A percentile compares a stretch with the other conserved stretches of the same genome.
Evolutionary conservation across 2,888 invertebrate species (phyloP).

Genomic region (Chromoteleia sp.): DNA sequence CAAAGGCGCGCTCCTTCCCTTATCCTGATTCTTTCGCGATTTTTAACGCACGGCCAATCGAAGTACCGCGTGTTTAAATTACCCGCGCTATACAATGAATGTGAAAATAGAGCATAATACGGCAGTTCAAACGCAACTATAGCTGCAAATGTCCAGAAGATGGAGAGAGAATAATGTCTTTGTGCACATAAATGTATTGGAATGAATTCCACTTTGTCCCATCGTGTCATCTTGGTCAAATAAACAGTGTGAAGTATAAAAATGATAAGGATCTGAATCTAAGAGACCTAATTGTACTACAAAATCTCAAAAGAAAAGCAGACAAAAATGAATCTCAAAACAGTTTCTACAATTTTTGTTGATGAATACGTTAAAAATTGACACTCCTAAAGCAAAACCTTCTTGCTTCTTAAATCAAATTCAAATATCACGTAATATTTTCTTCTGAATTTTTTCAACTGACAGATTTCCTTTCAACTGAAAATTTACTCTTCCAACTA

Average conservation of each 20-base stretch:
- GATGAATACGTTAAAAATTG: too few relatives aligned
- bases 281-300: too few relatives aligned
- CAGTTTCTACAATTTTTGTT: too few relatives aligned
- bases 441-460: not conserved
- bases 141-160: not conserved
- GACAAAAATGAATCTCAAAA: too few relatives aligned
- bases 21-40: slow-evolving; percentile 7
- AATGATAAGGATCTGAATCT: too few relatives aligned
- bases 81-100: slow-evolving; percentile 26
- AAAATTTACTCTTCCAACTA: not conserved
- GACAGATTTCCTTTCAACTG: not conserved
- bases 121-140: not conserved
- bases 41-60: slow-evolving; percentile 40
- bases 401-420: not conserved
- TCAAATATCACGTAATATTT: not conserved
- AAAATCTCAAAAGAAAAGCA: too few relatives aligned
- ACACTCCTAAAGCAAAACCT: too few relatives aligned
- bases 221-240: not conserved
- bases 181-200: not conserved
- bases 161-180: too few relatives aligned
- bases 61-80: slow-evolving; percentile 22
- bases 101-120: slow-evolving; percentile 28
- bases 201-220: not conserved
- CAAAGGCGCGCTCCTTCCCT: slow-evolving; percentile 32
- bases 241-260: too few relatives aligned